phyloP scores from a whole-genome alignment of 2,113 vertebrate species.

The Ginglymostoma cirratum region DNA sequence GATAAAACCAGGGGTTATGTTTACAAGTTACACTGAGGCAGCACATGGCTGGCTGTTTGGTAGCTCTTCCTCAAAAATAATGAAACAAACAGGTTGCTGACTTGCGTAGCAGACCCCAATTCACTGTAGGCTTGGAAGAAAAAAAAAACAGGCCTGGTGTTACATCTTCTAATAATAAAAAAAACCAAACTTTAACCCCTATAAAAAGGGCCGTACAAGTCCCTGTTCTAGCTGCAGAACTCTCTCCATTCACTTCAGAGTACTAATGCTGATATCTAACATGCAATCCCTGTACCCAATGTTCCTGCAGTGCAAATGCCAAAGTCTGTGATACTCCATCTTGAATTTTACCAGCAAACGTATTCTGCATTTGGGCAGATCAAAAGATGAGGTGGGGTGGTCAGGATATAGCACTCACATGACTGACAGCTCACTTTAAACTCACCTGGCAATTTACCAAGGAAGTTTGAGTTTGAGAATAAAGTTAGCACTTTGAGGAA shows the following conservation, averaged over 20 bases:
- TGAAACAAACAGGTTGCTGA: not conserved
- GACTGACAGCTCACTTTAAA: not conserved
- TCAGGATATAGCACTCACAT: not conserved
- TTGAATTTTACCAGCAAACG: not conserved
- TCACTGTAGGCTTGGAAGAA: not conserved
- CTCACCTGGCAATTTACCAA: not conserved
- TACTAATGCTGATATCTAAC: not conserved
- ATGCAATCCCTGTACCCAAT: not conserved
- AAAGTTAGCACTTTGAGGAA: not conserved
- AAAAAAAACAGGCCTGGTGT: not conserved
- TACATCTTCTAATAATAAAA: not conserved
- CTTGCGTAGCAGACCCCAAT: not conserved
- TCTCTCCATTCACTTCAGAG: not conserved
- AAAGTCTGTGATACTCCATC: not conserved
- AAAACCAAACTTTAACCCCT: not conserved
- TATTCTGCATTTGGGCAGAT: not conserved
- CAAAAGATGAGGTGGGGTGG: not conserved
- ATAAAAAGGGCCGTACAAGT: not conserved
- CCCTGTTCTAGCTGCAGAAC: not conserved
- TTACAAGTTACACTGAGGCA: not conserved
- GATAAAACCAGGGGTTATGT: not conserved
- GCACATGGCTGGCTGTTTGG: not conserved
- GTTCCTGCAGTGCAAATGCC: not conserved
- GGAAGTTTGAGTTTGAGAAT: not conserved
- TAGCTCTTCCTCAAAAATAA: not conserved